Evolutionary conservation across 2,113 vertebrate genomes (phyloP).

Genomic region (Pantherophis guttatus): DNA sequence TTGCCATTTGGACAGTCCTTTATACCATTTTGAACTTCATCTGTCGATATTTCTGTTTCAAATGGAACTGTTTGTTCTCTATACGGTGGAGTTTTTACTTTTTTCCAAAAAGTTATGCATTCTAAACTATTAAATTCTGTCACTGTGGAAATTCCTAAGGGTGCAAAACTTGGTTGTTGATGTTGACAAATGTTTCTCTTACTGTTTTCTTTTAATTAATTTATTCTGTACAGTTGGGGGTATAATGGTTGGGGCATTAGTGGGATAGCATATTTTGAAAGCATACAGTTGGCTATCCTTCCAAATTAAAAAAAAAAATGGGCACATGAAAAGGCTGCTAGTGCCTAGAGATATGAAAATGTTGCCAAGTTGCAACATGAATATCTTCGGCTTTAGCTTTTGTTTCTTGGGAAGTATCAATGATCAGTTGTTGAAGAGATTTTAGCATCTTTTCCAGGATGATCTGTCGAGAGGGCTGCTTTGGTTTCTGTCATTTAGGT

Average conservation of each 20-base stretch:
- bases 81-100: not conserved
- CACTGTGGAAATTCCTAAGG: constrained; percentile 1
- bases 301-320: not conserved
- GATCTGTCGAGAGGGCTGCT: constrained; percentile 2
- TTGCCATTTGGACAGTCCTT: constrained; percentile 44
- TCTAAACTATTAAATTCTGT: constrained; percentile 7
- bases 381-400: constrained; percentile 12
- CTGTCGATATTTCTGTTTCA: constrained; percentile 40
- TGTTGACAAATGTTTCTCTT: constrained; percentile 14
- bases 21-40: constrained; percentile 46
- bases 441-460: constrained; percentile 34
- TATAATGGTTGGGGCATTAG: constrained; percentile 29
- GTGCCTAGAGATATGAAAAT: not conserved
- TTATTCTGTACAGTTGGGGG: not conserved
- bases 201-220: constrained; percentile 14
- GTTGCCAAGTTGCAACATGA: constrained; percentile 21
- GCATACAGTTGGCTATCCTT: constrained; percentile 12
- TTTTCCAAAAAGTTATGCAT: constrained; percentile 7
- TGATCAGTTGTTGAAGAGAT: constrained; percentile 26
- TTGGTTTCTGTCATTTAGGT: constrained; percentile 18
- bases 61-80: constrained; percentile 40
- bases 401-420: constrained; percentile 24
- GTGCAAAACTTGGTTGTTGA: constrained; percentile 17
- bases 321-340: constrained; percentile 10
- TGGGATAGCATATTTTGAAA: constrained; percentile 33